Evolutionary conservation across 2,888 invertebrate genomes (phyloP).

Genomic region (Cryptus armator): DNA sequence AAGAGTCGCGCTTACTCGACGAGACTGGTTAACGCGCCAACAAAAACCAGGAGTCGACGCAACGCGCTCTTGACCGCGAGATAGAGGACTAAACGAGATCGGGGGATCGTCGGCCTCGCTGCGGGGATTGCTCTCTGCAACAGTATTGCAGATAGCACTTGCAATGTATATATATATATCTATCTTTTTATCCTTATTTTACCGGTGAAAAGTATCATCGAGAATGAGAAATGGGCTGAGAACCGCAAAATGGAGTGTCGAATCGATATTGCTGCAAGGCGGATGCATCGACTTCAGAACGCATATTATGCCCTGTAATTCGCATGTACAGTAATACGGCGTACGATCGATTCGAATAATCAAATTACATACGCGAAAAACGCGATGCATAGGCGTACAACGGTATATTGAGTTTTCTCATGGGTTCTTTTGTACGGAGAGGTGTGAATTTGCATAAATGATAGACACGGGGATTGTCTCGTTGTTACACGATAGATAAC

Average conservation of each 20-base stretch:
- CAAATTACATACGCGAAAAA: neutral
- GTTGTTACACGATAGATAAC: too few relatives aligned
- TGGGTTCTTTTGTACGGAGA: too few relatives aligned
- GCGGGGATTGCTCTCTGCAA: constrained; percentile 45
- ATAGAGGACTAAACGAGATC: constrained; percentile 63
- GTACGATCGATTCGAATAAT: constrained; percentile 1
- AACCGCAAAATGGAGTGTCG: constrained; percentile 13
- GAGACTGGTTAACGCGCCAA: constrained; percentile 68
- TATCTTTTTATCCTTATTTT: neutral
- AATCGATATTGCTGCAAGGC: constrained; percentile 9
- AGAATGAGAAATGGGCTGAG: constrained; percentile 8
- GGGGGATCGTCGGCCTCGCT: constrained; percentile 67
- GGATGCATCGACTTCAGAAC: constrained; percentile 1
- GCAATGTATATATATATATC: neutral
- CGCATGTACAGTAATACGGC: neutral
- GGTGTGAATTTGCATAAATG: too few relatives aligned
- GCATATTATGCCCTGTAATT: neutral
- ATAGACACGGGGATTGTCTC: too few relatives aligned
- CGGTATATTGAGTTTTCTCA: too few relatives aligned
- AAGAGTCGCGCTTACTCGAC: neutral
- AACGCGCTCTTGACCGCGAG: constrained; percentile 61
- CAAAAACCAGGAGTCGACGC: constrained; percentile 75
- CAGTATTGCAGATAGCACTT: constrained; percentile 45
- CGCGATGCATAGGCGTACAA: too few relatives aligned
- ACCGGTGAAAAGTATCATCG: neutral